These are phyloP conservation scores for Holcopasites calliopsidis DNA, from an alignment of 1,140 invertebrate genomes.

Conservation along the genomic window DNA sequence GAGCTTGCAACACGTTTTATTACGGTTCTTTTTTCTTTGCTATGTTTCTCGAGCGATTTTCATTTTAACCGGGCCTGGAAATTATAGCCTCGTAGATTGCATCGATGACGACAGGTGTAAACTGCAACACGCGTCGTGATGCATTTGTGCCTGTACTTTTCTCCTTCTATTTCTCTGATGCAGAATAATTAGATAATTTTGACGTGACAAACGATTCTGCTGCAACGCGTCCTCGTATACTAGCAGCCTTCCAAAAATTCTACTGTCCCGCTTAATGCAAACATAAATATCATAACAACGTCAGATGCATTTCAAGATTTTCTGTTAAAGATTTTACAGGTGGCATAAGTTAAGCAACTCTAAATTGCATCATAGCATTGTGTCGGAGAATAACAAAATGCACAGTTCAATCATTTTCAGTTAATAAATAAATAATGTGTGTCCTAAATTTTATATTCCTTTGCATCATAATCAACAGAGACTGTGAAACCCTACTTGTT, in stretches of 20 bases:
- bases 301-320: background rate
- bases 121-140: slow-evolving; percentile 34
- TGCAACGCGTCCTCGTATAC: background rate
- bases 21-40: background rate
- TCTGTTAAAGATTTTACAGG: background rate
- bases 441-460: too few species aligned
- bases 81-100: slow-evolving; percentile 46
- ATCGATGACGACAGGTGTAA: slow-evolving; percentile 36
- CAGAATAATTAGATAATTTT: slow-evolving; percentile 46
- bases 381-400: too few species aligned
- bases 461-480: too few species aligned
- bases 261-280: background rate
- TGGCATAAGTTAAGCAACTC: background rate
- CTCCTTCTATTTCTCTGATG: background rate
- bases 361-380: background rate
- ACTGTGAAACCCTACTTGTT: too few species aligned
- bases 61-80: slow-evolving; percentile 40
- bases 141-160: slow-evolving; percentile 18
- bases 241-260: slow-evolving; percentile 20
- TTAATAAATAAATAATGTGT: too few species aligned
- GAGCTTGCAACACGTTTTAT: background rate
- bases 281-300: background rate
- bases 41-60: slow-evolving; percentile 15
- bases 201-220: slow-evolving; percentile 28
- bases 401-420: too few species aligned